Evolutionary conservation across 1,140 invertebrate species (phyloP).

Genomic region (Ostrea edulis): DNA sequence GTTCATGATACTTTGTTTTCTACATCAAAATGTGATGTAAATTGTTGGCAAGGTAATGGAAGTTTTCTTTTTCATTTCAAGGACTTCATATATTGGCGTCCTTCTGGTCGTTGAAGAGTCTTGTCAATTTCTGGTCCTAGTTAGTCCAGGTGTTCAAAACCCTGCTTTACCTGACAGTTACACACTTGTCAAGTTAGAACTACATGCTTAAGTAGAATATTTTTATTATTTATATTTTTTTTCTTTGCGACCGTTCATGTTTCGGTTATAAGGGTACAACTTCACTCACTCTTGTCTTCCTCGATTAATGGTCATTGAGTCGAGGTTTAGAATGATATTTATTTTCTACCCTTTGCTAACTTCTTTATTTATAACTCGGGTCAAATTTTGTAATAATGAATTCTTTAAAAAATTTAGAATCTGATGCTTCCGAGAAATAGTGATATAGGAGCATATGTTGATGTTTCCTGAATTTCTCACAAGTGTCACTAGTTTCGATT

Average conservation of each 20-base stretch:
- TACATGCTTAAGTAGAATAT: constrained; percentile 32
- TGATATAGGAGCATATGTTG: background rate
- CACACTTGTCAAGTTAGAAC: background rate
- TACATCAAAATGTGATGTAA: background rate
- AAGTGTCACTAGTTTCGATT: background rate
- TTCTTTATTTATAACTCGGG: too few species aligned
- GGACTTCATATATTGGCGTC: background rate
- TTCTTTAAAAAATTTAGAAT: background rate
- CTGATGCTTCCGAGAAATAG: background rate
- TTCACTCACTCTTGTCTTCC: background rate
- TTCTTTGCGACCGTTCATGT: background rate
- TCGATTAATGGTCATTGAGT: background rate
- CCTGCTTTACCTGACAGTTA: background rate
- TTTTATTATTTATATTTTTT: background rate
- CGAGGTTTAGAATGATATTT: background rate
- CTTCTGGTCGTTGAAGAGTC: background rate
- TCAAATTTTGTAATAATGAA: too few species aligned
- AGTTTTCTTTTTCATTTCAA: background rate
- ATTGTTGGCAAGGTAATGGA: background rate
- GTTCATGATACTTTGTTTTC: too few species aligned
- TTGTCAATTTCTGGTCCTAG: background rate
- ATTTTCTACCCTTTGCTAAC: too few species aligned
- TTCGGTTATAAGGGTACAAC: background rate
- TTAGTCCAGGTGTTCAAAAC: constrained; percentile 18
- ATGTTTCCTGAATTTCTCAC: background rate